Conservation (phyloP, 2,888 invertebrate genomes). For the Nebria brevicollis region DNA sequence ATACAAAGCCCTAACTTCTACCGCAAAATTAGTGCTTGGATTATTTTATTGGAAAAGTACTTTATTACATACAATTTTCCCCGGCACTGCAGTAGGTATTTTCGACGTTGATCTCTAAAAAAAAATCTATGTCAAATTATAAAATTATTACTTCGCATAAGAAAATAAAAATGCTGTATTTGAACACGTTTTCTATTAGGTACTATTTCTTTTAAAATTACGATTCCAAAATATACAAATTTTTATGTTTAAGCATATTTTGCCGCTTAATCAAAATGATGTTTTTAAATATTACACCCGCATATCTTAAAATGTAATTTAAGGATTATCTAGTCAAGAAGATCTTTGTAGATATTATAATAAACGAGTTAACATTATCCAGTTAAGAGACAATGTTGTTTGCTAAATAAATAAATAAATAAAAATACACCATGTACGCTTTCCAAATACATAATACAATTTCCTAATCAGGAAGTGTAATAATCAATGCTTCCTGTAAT, state of each 20-base stretch:
- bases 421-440: slow-evolving; percentile 1
- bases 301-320: background rate
- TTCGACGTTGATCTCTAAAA: too few species aligned
- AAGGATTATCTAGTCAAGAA: background rate
- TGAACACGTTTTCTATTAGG: too few species aligned
- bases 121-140: too few species aligned
- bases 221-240: too few species aligned
- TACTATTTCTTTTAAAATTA: too few species aligned
- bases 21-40: background rate
- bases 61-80: background rate
- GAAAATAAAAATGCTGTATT: too few species aligned
- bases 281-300: background rate
- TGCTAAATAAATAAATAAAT: background rate
- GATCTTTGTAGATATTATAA: background rate
- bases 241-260: too few species aligned
- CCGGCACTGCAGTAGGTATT: too few species aligned
- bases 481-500: slow-evolving; percentile 1
- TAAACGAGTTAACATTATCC: background rate
- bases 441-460: background rate
- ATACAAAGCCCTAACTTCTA: background rate
- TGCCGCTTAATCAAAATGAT: background rate
- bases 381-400: background rate
- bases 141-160: too few species aligned
- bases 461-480: background rate
- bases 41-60: background rate